Evolutionary conservation across 2,113 vertebrate species (phyloP), one percentile per base, ranked within the genome.

Genomic region (Dryoscopus gambensis): DNA sequence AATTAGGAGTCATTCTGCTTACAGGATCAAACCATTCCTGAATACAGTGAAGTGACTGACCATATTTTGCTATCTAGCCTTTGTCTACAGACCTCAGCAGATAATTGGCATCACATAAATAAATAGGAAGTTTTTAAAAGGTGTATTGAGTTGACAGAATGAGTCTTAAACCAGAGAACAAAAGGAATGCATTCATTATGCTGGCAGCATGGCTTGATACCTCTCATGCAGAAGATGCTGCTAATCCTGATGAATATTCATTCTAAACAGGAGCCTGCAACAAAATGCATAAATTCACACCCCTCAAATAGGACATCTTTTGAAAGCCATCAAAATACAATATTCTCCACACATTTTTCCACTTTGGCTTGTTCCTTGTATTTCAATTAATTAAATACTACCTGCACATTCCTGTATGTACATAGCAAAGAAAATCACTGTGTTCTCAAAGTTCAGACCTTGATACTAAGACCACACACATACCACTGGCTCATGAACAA

Each of bases 221-320:
- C 59, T 92, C 67, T 81, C 33, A 39, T 30, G 35, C 50, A 80
- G 84, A 84, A 76, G 78, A 76, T 75, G 60, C 68, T 95, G 80
- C 55, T 96, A 96, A 94, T 95, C 87, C 63, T 23, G 6, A 93
- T 78, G 82, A 96, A 93, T 89, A 91, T 79, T 89, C 90, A 90
- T 68, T 91, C 49, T 63, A 63, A 96, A 62, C 70, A 89, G 71
- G 13, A 96, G 49, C 15, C 39, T 39, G 28, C 79, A 93, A 94
- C 5, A 15, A 53, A 77, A 53, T 74, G 77, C 80, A 97, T 90
- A 94, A 97, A 97, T 97, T 96, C 88, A 94, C 91, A 89, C 83
- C 78, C 89, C 53, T 62, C 65, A 91, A 92, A 92, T 17, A 92
- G 40, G 53, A 87, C 47, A 81, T 68, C 60, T 90, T 94, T 74